These are phyloP conservation scores for Desmophyllum pertusum DNA, from an alignment of 92 coral and sea anemone genomes.

Conservation along the genomic window DNA sequence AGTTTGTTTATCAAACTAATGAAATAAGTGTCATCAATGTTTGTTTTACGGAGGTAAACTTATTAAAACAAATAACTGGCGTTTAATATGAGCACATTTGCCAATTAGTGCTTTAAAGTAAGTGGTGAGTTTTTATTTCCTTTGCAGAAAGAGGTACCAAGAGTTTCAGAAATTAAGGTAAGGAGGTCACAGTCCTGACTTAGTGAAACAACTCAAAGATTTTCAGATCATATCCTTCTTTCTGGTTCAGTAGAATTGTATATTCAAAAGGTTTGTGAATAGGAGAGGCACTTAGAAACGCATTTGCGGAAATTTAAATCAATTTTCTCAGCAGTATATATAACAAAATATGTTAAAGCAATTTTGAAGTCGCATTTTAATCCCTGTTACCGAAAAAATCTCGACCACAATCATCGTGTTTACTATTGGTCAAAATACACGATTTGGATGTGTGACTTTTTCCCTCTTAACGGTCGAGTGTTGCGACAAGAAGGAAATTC, in stretches of 20 bases:
- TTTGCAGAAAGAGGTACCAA: not conserved
- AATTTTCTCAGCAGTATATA: not conserved
- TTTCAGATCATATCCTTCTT: not conserved
- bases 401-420: no score
- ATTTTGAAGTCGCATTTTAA: not conserved
- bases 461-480: not conserved
- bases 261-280: not conserved
- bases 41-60: slow-evolving; percentile 3
- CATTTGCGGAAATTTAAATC: not conserved
- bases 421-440: not conserved
- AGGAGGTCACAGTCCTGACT: not conserved
- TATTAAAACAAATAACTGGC: not conserved
- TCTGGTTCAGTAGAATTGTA: not conserved
- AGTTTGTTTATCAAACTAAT: not conserved
- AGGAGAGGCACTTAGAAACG: not conserved
- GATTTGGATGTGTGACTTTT: not conserved
- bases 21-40: not conserved
- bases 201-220: not conserved
- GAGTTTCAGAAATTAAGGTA: slow-evolving; percentile 19
- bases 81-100: not conserved
- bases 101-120: not conserved
- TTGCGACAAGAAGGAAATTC: not conserved
- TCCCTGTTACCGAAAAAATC: not conserved
- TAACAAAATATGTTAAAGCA: not conserved
- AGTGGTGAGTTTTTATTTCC: not conserved